Base-by-base conservation (phyloP, 1,140 invertebrate genomes). In the Drosophila elegans region DNA sequence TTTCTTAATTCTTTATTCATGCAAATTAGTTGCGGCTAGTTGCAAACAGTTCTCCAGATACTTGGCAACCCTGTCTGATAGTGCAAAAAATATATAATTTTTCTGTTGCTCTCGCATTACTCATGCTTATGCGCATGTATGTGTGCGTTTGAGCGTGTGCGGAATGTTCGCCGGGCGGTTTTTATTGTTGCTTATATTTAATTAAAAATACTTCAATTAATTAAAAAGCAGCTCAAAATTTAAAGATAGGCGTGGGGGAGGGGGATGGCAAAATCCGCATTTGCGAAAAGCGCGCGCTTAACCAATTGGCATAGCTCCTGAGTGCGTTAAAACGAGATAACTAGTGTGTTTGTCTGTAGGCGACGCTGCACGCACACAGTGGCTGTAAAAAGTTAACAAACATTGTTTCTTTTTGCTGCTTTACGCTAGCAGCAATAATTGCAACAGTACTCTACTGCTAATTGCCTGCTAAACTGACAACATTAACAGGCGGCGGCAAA, bases 131-230 rank as follows among this genome's bases (percentile, higher is more conserved):
- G 80, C 81, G 72, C 80, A 84, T 83, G 80, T 83, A 78, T 81
- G 9, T 38, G 44, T 78, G 69, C 60, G 32, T 32, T 21, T 21
- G 21, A 21, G 41, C 34, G 66, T 4, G 46, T 56, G 48, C 56
- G 39, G 59, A 80, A 44, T 69, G 74, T 44, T 46, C 48, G 56
- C 36, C 56, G 66, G 59, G 67, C 53, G 49, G 73, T 52, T 64
- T 80, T 44, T 79, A 62, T 76, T 84, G 66, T 77, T 72, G 63
- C 46, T 51, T 75, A 73, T 78, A 63, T 80, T 83, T 89, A 80
- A 88, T 88, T 88, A 88, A 88, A 77, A 81, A 86, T 86, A 72
- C 78, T 82, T 51, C 61, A 79, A 83, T 77, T 89, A 80, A 83
- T 83, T 88, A 52, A 73, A 86, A 88, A 54, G 54, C 67, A 68